Conservation (phyloP, 2,113 vertebrate genomes). For the Seriola rivoliana region DNA sequence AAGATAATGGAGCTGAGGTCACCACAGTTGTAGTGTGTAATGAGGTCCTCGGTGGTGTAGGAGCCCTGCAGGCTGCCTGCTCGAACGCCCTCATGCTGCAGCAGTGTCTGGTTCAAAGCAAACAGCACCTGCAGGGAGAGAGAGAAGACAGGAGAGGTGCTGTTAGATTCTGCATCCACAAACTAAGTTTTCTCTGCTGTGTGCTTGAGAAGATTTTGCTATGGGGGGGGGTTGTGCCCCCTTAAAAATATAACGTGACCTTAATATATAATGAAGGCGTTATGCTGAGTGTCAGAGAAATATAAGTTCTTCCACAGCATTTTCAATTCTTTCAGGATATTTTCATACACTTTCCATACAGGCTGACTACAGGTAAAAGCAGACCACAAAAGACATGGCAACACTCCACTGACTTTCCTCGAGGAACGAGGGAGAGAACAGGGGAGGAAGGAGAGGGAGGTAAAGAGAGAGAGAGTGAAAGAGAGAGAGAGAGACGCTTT, state of each 20-base stretch:
- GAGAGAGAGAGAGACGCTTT: slow-evolving; percentile 57
- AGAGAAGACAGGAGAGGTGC: slow-evolving; percentile 13
- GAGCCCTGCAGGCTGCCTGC: slow-evolving; percentile 89
- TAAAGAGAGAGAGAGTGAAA: slow-evolving; percentile 17
- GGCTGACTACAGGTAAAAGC: slow-evolving; percentile 68
- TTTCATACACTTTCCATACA: slow-evolving; percentile 61
- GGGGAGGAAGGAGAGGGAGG: slow-evolving; percentile 37
- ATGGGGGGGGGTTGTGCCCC: slow-evolving; percentile 28
- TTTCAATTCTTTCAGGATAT: slow-evolving; percentile 54
- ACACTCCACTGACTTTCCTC: slow-evolving; percentile 39
- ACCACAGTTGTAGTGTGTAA: slow-evolving; percentile 92
- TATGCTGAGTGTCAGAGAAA: slow-evolving; percentile 40
- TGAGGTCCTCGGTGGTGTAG: slow-evolving; percentile 91
- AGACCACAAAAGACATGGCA: slow-evolving; percentile 63
- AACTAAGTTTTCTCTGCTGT: slow-evolving; percentile 27
- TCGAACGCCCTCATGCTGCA: slow-evolving; percentile 90
- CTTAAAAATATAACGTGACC: slow-evolving; percentile 49
- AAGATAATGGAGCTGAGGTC: slow-evolving; percentile 92
- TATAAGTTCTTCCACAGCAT: slow-evolving; percentile 19
- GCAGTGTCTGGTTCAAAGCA: slow-evolving; percentile 92
- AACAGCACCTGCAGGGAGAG: slow-evolving; percentile 85
- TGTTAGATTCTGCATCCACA: slow-evolving; percentile 42
- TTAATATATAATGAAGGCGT: slow-evolving; percentile 39
- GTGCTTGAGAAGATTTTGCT: slow-evolving; percentile 24
- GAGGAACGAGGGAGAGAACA: slow-evolving; percentile 29